These are phyloP conservation scores for Ceuthmochares aereus DNA, from an alignment of 2,113 vertebrate species.

Conservation along the genomic window DNA sequence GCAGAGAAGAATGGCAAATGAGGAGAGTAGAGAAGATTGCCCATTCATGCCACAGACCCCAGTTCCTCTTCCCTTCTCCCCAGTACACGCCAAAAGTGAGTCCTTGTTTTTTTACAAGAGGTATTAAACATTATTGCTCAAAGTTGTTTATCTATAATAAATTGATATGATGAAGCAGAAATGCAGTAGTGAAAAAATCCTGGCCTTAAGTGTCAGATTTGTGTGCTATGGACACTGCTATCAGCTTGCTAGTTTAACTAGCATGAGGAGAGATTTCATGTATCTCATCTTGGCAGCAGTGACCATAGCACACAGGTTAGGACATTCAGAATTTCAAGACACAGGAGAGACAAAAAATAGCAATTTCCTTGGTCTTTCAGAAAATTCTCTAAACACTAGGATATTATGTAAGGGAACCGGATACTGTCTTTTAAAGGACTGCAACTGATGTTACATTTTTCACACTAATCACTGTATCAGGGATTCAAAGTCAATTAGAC, in stretches of 20 bases:
- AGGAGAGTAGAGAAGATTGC: not conserved
- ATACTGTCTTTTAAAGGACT: not conserved
- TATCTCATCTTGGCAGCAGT: not conserved
- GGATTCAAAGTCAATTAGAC: not conserved
- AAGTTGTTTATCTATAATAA: not conserved
- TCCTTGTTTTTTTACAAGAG: fast-evolving
- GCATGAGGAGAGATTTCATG: not conserved
- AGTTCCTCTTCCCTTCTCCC: not conserved
- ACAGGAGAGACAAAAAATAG: not conserved
- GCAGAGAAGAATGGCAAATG: not conserved
- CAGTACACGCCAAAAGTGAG: not conserved
- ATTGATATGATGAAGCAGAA: not conserved
- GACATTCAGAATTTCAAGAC: not conserved
- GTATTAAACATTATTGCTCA: not conserved
- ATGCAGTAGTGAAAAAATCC: not conserved
- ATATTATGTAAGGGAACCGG: not conserved
- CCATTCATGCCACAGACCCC: not conserved
- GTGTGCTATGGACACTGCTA: not conserved
- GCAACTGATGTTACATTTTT: not conserved
- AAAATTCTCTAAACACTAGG: not conserved
- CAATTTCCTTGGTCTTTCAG: not conserved
- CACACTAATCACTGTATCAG: not conserved
- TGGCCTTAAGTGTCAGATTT: not conserved
- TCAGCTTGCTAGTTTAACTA: not conserved
- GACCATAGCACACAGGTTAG: fast-evolving